Percentiles rank a stretch among this genome's conserved stretches.
Evolutionary conservation across 2,113 vertebrate genomes (phyloP).

Genomic region (Capreolus pygargus): DNA sequence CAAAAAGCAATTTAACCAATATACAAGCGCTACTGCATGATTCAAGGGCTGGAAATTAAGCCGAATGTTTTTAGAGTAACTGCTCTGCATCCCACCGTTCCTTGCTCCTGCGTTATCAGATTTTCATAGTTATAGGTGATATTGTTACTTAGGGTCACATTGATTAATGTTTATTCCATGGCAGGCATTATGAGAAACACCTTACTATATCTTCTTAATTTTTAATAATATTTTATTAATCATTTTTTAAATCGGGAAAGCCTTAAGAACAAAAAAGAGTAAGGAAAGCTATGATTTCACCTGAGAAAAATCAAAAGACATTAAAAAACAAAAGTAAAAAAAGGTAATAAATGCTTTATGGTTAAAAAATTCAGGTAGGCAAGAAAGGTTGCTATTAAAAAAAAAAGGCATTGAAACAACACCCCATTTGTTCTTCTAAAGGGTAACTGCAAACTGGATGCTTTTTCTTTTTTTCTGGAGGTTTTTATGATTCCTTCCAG

Average conservation of each 20-base stretch:
- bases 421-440: background rate
- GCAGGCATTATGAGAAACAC: conserved; percentile 56
- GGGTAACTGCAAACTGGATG: background rate
- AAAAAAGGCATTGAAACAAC: background rate
- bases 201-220: conserved; percentile 47
- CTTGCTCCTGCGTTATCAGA: background rate
- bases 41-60: background rate
- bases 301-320: conserved; percentile 16
- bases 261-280: conserved; percentile 33
- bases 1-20: conserved; percentile 34
- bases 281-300: conserved; percentile 22
- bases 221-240: conserved; percentile 58
- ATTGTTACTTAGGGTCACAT: background rate
- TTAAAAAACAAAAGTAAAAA: background rate
- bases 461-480: background rate
- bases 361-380: background rate
- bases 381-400: background rate
- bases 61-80: background rate
- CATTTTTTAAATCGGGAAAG: conserved; percentile 26
- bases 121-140: background rate
- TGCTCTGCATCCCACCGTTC: background rate
- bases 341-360: background rate
- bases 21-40: background rate
- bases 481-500: background rate
- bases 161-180: conserved; percentile 49